Base-by-base conservation (phyloP, 2,797 vertebrate species). In the Morelia viridis region DNA sequence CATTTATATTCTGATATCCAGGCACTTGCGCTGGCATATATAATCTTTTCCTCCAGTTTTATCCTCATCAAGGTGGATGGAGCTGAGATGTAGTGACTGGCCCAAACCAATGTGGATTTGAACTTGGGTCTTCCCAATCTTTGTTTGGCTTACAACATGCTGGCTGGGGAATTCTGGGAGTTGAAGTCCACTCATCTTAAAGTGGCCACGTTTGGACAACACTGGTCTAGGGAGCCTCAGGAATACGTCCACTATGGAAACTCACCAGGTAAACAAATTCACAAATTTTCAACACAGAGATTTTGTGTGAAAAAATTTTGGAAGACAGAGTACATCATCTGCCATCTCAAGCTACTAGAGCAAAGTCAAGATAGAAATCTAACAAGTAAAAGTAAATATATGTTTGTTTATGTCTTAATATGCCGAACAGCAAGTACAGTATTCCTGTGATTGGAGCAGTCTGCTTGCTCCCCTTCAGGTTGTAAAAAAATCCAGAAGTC, bases 391-490 rank as follows among this genome's bases (percentile, higher is more conserved):
- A 76, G 12, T 41, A 76, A 76, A 94, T 93, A 62, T 96, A 94
- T 96, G 96, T 94, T 91, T 91, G 95, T 94, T 94, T 94, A 93
- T 95, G 94, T 96, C 89, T 92, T 94, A 94, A 94, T 94, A 56
- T 89, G 93, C 12, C 91, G 89, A 80, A 90, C 94, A 88, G 85
- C 89, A 91, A 93, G 90, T 89, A 94, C 90, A 22, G 53, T 0
- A 80, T 87, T 94, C 87, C 89, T 68, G 0, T 4, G 65, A 92
- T 92, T 71, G 91, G 92, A 89, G 85, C 89, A 93, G 89, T 62
- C 31, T 80, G 24, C 19, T 60, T 90, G 89, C 58, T 53, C 65
- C 83, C 61, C 89, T 0, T 0, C 76, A 68, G 12, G 84, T 80
- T 0, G 92, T 24, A 64, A 58, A 17, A 68, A n/a, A 13, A 62